phyloP scores from a whole-genome alignment of 2,113 vertebrate genomes.

The Anser brachyrhynchus region DNA sequence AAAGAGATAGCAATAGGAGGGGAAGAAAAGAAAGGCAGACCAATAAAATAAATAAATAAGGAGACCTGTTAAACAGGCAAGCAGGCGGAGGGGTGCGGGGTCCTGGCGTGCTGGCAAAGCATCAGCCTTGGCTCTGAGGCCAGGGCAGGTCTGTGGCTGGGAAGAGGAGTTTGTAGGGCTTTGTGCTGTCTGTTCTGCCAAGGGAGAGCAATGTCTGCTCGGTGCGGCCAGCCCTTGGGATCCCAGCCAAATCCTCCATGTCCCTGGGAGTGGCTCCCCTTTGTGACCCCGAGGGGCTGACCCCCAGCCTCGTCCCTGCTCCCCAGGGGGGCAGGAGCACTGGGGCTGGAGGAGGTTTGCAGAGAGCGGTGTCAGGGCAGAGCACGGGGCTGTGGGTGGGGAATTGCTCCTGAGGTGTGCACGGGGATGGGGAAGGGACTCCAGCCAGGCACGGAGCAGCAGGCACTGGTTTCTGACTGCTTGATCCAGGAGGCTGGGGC shows the following conservation, averaged over 20 bases:
- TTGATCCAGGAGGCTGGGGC: background rate
- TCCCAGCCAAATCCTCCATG: background rate
- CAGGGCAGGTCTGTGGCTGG: background rate
- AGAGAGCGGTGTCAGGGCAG: background rate
- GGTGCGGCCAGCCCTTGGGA: background rate
- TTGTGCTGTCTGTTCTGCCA: background rate
- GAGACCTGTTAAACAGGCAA: conserved; percentile 62
- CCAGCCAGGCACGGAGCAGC: background rate
- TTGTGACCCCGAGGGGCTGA: background rate
- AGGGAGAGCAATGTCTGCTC: background rate
- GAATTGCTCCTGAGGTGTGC: background rate
- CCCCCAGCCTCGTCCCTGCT: background rate
- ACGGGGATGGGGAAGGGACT: background rate
- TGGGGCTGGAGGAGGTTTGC: background rate
- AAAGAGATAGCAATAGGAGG: background rate
- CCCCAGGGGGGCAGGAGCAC: accelerated
- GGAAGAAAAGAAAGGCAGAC: background rate
- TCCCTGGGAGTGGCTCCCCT: accelerated
- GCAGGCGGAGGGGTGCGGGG: background rate
- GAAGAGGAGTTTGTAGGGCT: background rate
- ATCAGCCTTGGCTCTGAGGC: accelerated
- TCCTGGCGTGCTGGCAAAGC: background rate
- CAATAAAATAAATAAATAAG: conserved; percentile 54
- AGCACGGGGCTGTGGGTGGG: background rate
- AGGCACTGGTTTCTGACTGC: background rate